Base-by-base conservation (phyloP, 2,113 vertebrate genomes). In the Urocynchramus pylzowi region DNA sequence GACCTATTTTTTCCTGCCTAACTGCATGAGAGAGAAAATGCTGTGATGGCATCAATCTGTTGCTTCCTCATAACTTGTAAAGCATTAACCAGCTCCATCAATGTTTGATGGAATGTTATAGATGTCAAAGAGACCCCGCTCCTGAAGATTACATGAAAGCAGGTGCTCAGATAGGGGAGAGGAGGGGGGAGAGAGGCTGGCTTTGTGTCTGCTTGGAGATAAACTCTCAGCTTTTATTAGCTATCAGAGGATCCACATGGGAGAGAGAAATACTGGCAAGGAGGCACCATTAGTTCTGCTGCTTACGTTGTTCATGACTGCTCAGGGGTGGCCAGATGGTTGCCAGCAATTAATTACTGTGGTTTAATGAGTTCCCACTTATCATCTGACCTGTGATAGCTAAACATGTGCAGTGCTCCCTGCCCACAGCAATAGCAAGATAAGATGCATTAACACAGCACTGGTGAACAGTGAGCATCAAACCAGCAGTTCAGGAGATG, bases 291-390 rank as follows among this genome's bases (percentile, higher is more conserved):
- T 97, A 95, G 89, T 95, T 96, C 83, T 97, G 94, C 91, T 89
- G 95, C 94, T 95, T 97, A 95, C 80, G 52, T 89, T 97, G 95
- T 92, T 97, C 96, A 92, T 89, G 94, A 14, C 93, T 87, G 95
- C 95, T 96, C 93, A 93, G 96, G 89, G 96, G 94, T 97, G 96
- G 95, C 94, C 96, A 97, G 96, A 96, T 97, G 96, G 96, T 95
- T 97, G 95, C 96, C 96, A 95, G 95, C 95, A 95, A 97, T 97
- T 97, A 97, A 97, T 95, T 97, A 95, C 95, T 70, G 86, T 92
- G 93, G 96, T 95, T 97, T 97, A 97, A 96, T 95, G 95, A 96
- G 94, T 96, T 97, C 80, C 91, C 96, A 93, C 95, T 97, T 87
- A 95, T 97, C 94, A 92, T 96, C 93, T 96, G 96, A 97, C 96